Conservation (phyloP, 2,888 invertebrate species). For the Penaeus monodon region DNA sequence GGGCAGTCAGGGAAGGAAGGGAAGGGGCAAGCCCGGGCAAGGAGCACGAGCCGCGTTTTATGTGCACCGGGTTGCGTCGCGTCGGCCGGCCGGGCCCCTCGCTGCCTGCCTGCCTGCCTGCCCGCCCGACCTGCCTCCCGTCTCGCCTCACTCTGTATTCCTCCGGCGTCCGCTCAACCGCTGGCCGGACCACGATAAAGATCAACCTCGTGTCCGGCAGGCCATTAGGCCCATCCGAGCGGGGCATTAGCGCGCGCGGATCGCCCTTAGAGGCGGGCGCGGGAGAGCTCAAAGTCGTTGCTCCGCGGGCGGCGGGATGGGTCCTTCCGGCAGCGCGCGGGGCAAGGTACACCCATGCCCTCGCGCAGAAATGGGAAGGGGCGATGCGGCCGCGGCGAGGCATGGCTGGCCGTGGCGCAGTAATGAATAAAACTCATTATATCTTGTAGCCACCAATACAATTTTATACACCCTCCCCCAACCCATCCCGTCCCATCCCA, state of each 20-base stretch:
- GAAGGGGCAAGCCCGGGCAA: not conserved
- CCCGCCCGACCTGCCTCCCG: slow-evolving; percentile 5
- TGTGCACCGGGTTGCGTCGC: not conserved
- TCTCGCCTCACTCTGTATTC: slow-evolving; percentile 56
- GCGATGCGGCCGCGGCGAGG: slow-evolving; percentile 54
- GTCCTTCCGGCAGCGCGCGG: slow-evolving; percentile 20
- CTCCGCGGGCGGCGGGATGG: slow-evolving; percentile 28
- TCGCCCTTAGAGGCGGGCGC: slow-evolving; percentile 40
- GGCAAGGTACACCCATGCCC: slow-evolving; percentile 63
- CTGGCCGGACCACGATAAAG: slow-evolving; percentile 56
- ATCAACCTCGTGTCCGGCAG: slow-evolving; percentile 57
- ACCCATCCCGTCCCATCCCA: not conserved
- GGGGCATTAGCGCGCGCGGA: slow-evolving; percentile 19
- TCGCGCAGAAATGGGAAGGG: slow-evolving; percentile 63
- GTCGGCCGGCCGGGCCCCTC: not conserved
- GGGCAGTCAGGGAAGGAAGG: slow-evolving; percentile 1
- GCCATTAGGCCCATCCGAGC: slow-evolving; percentile 43
- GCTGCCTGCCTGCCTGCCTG: not conserved
- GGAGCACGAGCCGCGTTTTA: not conserved
- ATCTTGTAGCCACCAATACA: slow-evolving; percentile 60
- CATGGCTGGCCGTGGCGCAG: slow-evolving; percentile 54
- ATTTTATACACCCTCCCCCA: slow-evolving; percentile 31
- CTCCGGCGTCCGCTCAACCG: slow-evolving; percentile 54
- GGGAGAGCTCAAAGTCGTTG: slow-evolving; percentile 24
- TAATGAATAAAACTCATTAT: slow-evolving; percentile 65